A percentile compares a stretch with the other conserved stretches of the same genome.
Evolutionary conservation across 2,797 vertebrate genomes (phyloP).

Genomic region (Typhlichthys eigenmanni): DNA sequence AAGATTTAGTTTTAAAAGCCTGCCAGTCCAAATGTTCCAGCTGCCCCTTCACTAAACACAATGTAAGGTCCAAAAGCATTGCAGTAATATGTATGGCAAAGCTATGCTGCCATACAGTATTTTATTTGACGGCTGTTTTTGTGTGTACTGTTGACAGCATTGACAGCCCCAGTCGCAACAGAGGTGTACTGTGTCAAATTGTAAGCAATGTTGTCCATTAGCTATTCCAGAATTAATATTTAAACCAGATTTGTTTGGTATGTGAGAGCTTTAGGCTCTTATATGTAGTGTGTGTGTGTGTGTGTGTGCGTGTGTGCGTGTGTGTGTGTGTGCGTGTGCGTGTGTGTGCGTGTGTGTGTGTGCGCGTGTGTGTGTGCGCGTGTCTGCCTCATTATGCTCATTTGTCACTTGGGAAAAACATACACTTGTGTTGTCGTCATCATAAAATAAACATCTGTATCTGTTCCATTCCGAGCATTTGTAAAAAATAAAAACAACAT

Average conservation of each 20-base stretch:
- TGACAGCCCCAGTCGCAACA: constrained; percentile 44
- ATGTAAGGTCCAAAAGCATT: background rate
- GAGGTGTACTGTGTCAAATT: constrained; percentile 36
- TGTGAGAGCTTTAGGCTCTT: too few species aligned
- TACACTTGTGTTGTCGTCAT: too few species aligned
- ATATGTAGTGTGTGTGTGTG: constrained; percentile 33
- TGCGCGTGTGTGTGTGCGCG: background rate
- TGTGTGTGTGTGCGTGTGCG: constrained; percentile 4
- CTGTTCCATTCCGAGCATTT: too few species aligned
- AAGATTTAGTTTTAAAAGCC: constrained; percentile 10
- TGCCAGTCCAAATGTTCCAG: too few species aligned
- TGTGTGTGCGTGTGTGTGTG: background rate
- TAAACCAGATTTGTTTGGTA: constrained; percentile 12
- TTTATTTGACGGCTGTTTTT: constrained; percentile 40
- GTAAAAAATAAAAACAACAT: too few species aligned
- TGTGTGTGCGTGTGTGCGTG: background rate
- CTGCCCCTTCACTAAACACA: background rate
- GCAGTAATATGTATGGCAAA: constrained; percentile 22
- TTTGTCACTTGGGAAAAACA: too few species aligned
- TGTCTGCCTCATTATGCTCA: too few species aligned
- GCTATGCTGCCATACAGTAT: constrained; percentile 38
- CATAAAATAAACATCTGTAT: too few species aligned
- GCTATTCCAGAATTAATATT: constrained; percentile 36
- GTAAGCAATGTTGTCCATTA: constrained; percentile 34
- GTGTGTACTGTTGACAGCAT: constrained; percentile 46